Conservation (phyloP, 2,888 invertebrate species). For the Syrphus vitripennis region DNA sequence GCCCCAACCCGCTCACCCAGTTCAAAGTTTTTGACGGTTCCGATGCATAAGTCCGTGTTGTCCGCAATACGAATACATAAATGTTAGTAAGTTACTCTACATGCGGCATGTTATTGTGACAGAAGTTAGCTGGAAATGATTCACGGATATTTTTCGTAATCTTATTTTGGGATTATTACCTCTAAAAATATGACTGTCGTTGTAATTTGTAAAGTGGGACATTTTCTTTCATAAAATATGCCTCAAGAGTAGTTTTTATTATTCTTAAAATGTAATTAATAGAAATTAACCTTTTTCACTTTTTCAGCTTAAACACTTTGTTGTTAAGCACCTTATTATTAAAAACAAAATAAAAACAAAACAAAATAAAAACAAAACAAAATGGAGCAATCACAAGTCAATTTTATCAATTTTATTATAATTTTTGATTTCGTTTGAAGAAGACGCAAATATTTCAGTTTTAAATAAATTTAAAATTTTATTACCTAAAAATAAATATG, state of each 20-base stretch:
- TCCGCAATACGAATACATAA: background rate
- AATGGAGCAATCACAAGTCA: too few relatives aligned
- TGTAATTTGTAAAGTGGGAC: too few relatives aligned
- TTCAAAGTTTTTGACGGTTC: conserved; percentile 32
- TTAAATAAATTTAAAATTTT: background rate
- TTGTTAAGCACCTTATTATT: background rate
- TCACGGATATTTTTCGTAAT: background rate
- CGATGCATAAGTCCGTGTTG: conserved; percentile 50
- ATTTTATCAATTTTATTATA: background rate
- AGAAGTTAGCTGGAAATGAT: background rate
- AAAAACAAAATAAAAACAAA: background rate
- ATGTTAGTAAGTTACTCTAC: conserved; percentile 1
- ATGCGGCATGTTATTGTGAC: background rate
- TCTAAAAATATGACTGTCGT: too few relatives aligned
- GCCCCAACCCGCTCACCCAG: conserved; percentile 9
- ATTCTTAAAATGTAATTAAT: too few relatives aligned
- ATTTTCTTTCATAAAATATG: too few relatives aligned
- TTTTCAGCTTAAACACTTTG: background rate
- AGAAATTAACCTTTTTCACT: too few relatives aligned
- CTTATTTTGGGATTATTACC: too few relatives aligned
- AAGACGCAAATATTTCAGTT: too few relatives aligned
- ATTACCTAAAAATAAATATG: background rate
- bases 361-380: background rate
- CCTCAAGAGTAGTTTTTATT: too few relatives aligned
- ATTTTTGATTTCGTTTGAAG: background rate